A percentile compares a stretch with the other conserved stretches of the same genome.
Evolutionary conservation across 2,797 vertebrate species (phyloP).

Genomic region (Pseudotriccus pelzelni): DNA sequence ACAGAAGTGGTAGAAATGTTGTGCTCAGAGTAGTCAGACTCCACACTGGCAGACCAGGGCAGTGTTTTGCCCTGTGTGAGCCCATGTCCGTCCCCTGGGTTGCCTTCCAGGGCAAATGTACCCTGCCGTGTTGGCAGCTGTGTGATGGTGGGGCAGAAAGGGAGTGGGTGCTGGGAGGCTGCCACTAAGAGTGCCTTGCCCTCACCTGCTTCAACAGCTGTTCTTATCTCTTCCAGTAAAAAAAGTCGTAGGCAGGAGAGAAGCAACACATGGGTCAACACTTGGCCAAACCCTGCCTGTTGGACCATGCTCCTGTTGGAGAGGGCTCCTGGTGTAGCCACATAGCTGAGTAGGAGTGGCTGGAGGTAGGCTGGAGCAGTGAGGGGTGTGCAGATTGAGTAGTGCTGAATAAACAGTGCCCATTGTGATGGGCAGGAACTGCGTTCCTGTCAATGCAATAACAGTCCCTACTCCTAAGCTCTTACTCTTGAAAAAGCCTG

Average conservation of each 20-base stretch:
- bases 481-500: not conserved
- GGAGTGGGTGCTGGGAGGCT: not conserved
- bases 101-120: not conserved
- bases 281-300: not conserved
- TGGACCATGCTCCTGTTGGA: not conserved
- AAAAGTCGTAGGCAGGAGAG: not conserved
- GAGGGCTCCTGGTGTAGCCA: not conserved
- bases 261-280: not conserved
- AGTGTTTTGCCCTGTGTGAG: not conserved
- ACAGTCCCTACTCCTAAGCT: not conserved
- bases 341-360: not conserved
- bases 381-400: not conserved
- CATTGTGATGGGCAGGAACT: not conserved
- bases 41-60: rapidly evolving
- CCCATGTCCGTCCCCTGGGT: not conserved
- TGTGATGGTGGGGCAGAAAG: rapidly evolving
- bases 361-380: not conserved
- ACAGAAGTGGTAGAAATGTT: not conserved
- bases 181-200: not conserved
- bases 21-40: not conserved
- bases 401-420: not conserved
- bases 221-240: not conserved
- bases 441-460: not conserved
- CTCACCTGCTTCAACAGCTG: not conserved
- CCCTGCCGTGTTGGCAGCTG: rapidly evolving